phyloP scores from a whole-genome alignment of 2,797 vertebrate species.

The Cephalopachus bancanus region DNA sequence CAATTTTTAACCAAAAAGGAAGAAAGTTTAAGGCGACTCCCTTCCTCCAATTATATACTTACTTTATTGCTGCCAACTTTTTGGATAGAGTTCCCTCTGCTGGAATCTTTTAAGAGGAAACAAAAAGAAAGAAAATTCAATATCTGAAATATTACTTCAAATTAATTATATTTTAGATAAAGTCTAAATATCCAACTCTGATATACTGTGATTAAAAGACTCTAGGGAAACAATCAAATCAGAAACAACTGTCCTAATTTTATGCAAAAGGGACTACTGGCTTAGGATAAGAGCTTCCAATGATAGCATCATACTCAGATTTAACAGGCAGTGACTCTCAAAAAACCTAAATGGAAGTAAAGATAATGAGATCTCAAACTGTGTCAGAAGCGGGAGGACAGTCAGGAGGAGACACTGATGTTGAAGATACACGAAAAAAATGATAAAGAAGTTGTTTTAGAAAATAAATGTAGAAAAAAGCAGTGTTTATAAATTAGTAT shows the following conservation, averaged over 20 bases:
- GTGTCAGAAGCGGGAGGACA: not conserved
- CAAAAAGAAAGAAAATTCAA: slow-evolving; percentile 22
- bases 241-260: not conserved
- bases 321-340: not conserved
- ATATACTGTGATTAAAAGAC: not conserved
- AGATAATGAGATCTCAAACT: not conserved
- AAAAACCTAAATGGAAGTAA: not conserved
- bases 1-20: slow-evolving; percentile 50
- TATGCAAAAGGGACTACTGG: not conserved
- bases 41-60: slow-evolving; percentile 81
- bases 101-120: slow-evolving; percentile 91
- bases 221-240: not conserved
- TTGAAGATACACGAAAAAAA: not conserved
- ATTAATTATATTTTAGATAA: slow-evolving; percentile 11
- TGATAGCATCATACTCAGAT: not conserved
- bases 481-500: not conserved
- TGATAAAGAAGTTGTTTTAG: not conserved
- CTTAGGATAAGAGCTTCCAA: not conserved
- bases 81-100: slow-evolving; percentile 93
- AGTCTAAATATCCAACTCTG: not conserved
- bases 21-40: not conserved
- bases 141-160: slow-evolving; percentile 50
- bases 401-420: not conserved
- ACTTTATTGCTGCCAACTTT: slow-evolving; percentile 95
- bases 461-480: not conserved